Evolutionary conservation across 1,140 invertebrate genomes (phyloP), one percentile per base, ranked within the genome.

Genomic region (Sitobion miscanthi): DNA sequence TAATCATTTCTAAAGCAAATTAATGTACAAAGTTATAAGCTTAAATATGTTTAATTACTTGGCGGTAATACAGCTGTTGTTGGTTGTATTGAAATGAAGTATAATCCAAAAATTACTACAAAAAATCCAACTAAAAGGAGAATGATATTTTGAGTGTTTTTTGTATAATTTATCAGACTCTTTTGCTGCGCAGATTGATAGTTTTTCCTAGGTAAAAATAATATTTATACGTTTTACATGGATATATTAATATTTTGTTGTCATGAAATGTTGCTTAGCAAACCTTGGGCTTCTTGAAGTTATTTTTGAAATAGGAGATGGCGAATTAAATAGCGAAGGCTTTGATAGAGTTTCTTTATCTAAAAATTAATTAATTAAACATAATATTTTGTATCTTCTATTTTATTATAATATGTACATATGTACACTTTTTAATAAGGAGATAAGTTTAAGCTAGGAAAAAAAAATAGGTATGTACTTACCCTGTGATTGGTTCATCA

Each of bases 11-110:
- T 17, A 69, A 69, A 69, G 30, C 7, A 17, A 77, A 77, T 77
- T n/a, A 77, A 17, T n/a, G 1, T n/a, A 77, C n/a, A n/a, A 77
- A n/a, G n/a, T n/a, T n/a, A 69, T 69, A n/a, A 17, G 14, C 30
- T 69, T 14, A 77, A 77, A 47, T 8, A n/a, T 45, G 8, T 35
- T 69, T 69, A 1, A n/a, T 93, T 93, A 93, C 91, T 38, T 52
- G 91, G 6, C 14, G 91, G 91, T 8, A 93, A 93, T 47, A 93
- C 52, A 85, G 57, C n/a, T 57, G 82, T n/a, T 47, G 30, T 93
- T 54, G 91, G 42, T 86, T 93, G 91, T 86, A 86, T 11, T 86
- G 91, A 86, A 93, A 49, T 86, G 8, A 93, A 93, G 49, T 93
- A 93, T 42, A 93, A 85, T 54, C 91, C 91, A 86, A 93, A 57